These are phyloP conservation scores for Melieria omissa DNA, from an alignment of 2,888 invertebrate genomes.

Conservation along the genomic window DNA sequence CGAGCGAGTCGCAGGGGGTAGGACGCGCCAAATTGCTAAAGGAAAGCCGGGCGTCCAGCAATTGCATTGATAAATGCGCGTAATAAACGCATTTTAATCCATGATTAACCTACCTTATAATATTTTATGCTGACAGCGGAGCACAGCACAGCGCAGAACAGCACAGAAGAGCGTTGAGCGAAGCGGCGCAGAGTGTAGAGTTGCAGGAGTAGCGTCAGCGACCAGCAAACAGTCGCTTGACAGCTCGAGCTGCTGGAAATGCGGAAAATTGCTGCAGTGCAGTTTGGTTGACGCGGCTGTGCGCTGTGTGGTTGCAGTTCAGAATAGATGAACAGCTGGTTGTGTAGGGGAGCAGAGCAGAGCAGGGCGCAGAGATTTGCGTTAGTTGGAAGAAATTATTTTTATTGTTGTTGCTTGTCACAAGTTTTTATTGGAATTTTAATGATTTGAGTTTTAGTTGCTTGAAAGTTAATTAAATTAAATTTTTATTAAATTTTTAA, in stretches of 20 bases:
- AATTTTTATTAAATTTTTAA: background rate
- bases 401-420: too few species aligned
- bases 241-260: too few species aligned
- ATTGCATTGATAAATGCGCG: constrained; percentile 32
- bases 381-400: too few species aligned
- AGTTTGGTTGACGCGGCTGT: too few species aligned
- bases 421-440: too few species aligned
- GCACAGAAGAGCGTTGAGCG: background rate
- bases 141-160: background rate
- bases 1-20: background rate
- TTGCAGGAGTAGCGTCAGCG: constrained; percentile 3
- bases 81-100: constrained; percentile 36
- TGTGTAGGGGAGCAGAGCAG: too few species aligned
- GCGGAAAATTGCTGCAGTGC: too few species aligned
- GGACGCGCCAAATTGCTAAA: background rate
- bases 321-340: too few species aligned
- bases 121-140: background rate
- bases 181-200: background rate
- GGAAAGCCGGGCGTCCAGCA: background rate
- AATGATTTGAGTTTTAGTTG: too few species aligned
- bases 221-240: background rate
- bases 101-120: constrained; percentile 41
- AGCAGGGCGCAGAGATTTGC: too few species aligned
- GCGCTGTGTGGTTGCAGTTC: too few species aligned
- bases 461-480: too few species aligned